Base-by-base conservation (phyloP, 2,888 invertebrate species). In the Mystacides longicornis region DNA sequence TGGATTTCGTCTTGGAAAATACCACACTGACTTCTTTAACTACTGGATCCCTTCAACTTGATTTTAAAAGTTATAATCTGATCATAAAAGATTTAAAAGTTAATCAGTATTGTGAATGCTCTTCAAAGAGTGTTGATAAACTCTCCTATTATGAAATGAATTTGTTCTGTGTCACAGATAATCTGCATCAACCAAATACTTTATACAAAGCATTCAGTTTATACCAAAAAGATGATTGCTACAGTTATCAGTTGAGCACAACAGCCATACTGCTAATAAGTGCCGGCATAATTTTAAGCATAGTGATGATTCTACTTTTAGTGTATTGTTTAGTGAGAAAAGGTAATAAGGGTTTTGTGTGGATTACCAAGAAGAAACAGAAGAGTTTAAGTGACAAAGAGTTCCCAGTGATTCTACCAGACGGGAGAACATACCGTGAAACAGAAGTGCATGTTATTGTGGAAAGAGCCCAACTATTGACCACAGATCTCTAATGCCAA, bases 391-490 rank as follows among this genome's bases (percentile, higher is more conserved):
- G 16, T 16, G 18, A 14, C 19, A 31, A 27, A 31, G 70, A 71
- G 62, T 63, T 85, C 63, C 81, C 83, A 66, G 77, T 90, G 69
- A 86, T 91, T 51, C 81, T 89, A 66, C 90, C 91, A 0, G 90
- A 90, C 64, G 86, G 88, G 1, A 81, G 87, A 66, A 86, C 89
- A 16, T 92, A 91, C 67, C 80, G 86, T 66, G 90, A 92, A 73
- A 91, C 91, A 9, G 90, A 92, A 72, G 82, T 91, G 64, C 86
- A 90, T 70, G 87, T 91, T 65, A 86, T 91, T 67, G 85, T 90
- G 62, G 91, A 92, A 75, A 83, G 86, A 70, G 86, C 89, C 46
- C 88, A 89, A 71, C 82, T 90, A 49, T 74, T 90, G 57, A 88
- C 88, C 62, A 89, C 89, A 63, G 87, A 89, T 71, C 81, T 89